Base-by-base conservation (phyloP, 2,113 vertebrate species). In the Anhinga rufa region DNA sequence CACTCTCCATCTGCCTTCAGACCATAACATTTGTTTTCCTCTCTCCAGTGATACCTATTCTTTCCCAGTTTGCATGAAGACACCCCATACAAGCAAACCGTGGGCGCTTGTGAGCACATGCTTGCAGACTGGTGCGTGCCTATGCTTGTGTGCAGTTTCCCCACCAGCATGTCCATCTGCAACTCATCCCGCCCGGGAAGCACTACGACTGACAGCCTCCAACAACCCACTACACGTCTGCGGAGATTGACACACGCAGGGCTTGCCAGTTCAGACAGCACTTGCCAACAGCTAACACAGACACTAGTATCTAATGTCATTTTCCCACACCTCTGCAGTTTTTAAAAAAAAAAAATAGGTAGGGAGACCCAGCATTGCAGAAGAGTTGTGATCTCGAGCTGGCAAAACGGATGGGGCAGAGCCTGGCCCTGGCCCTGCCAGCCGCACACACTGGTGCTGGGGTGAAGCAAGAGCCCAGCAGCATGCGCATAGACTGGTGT, bases 41-140 rank as follows among this genome's bases (percentile, higher is more conserved):
- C 54, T 86, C 79, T 69, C 34, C 54, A 65, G 52, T 5, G 21
- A 9, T 8, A 76, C 1, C 82, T 69, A 44, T 46, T 93, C 5
- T 0, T 44, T 75, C 70, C n/a, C 28, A 57, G 5, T 2, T 4
- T 1, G 2, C 28, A 87, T 84, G 65, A 46, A 51, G 60, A 82
- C n/a, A 28, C 32, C 6, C 8, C 22, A 6, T 3, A 1, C 1
- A 1, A 4, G 4, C 20, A 61, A 42, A 32, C 15, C 4, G 0
- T 5, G 32, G 54, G 11, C 13, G 19, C 28, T 34, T 31, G 17
- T 7, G 20, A 86, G 76, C 29, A 11, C 75, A n/a, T 0, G 2
- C 49, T 36, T 12, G 6, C 66, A 66, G 69, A 25, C 52, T 82
- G 65, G 12, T 51, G 64, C 32, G 1, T 70, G 58, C 48, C 20